Evolutionary conservation across 1,140 invertebrate species (phyloP), one percentile per base, ranked within the genome.

Genomic region (Babylonia areolata): DNA sequence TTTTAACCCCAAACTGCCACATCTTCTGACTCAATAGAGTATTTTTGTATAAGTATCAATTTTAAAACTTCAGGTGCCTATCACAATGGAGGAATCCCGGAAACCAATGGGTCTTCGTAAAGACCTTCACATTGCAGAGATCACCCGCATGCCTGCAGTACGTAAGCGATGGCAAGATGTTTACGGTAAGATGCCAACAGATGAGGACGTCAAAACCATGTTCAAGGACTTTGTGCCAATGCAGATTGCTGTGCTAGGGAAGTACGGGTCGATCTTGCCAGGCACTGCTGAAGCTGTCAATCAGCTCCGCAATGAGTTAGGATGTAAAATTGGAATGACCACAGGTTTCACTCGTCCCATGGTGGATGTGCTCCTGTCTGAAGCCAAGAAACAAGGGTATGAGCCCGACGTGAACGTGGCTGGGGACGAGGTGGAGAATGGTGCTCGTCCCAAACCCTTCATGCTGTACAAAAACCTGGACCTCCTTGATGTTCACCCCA

Each of bases 401-500:
- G 86, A 84, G n/a, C 94, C 94, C 5, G 94, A 95, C 86, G 91
- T 87, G 31, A 89, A 91, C 39, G 94, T 95, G 1, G 91, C 94
- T 12, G 93, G 94, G 5, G 94, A 94, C 88, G 94, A 94, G 87
- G 94, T 95, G 23, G 83, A 88, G 15, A 88, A 94, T 58, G 92
- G 92, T 40, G 92, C 92, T 5, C 90, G 94, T 31, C 94, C 94
- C n/a, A 94, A 93, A 86, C 94, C 94, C 5, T 93, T 92, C 87
- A 95, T 95, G 94, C 87, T 95, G 20, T 95, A 94, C 88, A 87
- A 91, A n/a, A 95, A 94, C 86, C 91, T 94, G 80, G 94, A 94
- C 79, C 88, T 94, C 17, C 88, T 95, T 20, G 91, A 94, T 79
- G 89, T 95, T 40, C 87, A 88, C 80, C 92, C 94, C 3, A 93